Evolutionary conservation across 2,797 vertebrate genomes (phyloP), one percentile per base, ranked within the genome.

Genomic region (Prunella strophiata): DNA sequence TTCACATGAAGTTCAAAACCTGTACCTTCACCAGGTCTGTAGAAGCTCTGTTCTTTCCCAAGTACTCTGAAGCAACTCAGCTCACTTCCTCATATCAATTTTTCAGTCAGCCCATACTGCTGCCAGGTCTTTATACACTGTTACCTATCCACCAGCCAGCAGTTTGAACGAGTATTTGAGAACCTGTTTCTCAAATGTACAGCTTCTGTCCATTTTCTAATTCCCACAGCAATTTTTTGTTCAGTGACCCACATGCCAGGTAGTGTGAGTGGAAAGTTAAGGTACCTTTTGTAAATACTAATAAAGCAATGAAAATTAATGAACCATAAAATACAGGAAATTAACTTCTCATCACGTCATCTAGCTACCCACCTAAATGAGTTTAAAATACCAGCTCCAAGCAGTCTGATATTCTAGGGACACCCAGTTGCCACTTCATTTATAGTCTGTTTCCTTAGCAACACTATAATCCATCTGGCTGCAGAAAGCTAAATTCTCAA

Each of bases 361-460:
- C 91, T 89, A 91, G 73, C 95, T 88, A 85, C 94, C 87, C 63
- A 85, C 81, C 85, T 57, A 89, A 86, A 93, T 92, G 73, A 91
- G 88, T 96, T 96, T 93, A 96, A 95, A 97, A 97, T 96, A 97
- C 45, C 91, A 95, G 65, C 84, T 96, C 91, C 73, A 73, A 94
- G 86, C 90, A 93, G 95, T 65, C 91, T 96, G 94, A 97, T 94
- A 94, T 97, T 97, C 92, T 93, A 92, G 88, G 94, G 96, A 97
- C 85, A 96, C 70, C 96, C 91, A 95, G 89, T 89, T 96, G 85
- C 85, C 95, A 95, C 89, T 97, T 95, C 89, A 97, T 96, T 98
- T 98, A 96, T 91, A 97, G 94, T 79, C 89, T 42, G 91, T 97
- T 98, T 95, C 96, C 97, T 94, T 98, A 97, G 96, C 93, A 98